Evolutionary conservation across 2,797 vertebrate species (phyloP).

Genomic region (Mallotus villosus): DNA sequence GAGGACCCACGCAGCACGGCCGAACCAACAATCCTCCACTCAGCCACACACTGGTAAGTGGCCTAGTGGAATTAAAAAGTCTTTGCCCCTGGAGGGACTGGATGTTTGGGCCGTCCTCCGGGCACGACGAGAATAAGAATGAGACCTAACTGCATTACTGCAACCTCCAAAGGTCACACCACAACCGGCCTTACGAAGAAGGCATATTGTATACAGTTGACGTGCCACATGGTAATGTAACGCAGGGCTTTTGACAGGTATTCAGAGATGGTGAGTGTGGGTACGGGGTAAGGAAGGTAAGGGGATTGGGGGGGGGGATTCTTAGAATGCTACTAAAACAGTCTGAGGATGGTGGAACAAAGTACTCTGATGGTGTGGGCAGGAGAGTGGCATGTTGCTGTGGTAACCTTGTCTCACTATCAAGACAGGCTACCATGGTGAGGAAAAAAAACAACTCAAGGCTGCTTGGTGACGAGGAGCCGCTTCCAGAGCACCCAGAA

Average conservation of each 20-base stretch:
- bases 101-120: background rate
- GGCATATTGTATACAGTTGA: background rate
- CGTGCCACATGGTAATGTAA: background rate
- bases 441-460: slow-evolving; percentile 13
- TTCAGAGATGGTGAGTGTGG: background rate
- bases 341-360: slow-evolving; percentile 1
- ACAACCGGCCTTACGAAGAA: background rate
- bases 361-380: slow-evolving; percentile 31
- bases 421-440: background rate
- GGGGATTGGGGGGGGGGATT: background rate
- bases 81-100: slow-evolving; percentile 7
- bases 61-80: slow-evolving; percentile 9
- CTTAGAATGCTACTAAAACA: slow-evolving; percentile 25
- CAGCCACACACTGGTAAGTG: slow-evolving; percentile 13
- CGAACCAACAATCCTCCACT: slow-evolving; percentile 3
- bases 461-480: slow-evolving; percentile 28
- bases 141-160: slow-evolving; percentile 8
- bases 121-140: slow-evolving; percentile 8
- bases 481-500: too few relatives aligned
- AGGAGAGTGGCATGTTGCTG: slow-evolving; percentile 45
- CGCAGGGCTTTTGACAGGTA: background rate
- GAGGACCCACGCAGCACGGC: slow-evolving; percentile 18
- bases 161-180: slow-evolving; percentile 2
- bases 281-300: slow-evolving; percentile 26
- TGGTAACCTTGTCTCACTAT: slow-evolving; percentile 47